A percentile compares a stretch with the other conserved stretches of the same genome.
These are phyloP conservation scores for Hephaestus fuliginosus DNA, from an alignment of 2,797 vertebrate species.

Conservation along the genomic window DNA sequence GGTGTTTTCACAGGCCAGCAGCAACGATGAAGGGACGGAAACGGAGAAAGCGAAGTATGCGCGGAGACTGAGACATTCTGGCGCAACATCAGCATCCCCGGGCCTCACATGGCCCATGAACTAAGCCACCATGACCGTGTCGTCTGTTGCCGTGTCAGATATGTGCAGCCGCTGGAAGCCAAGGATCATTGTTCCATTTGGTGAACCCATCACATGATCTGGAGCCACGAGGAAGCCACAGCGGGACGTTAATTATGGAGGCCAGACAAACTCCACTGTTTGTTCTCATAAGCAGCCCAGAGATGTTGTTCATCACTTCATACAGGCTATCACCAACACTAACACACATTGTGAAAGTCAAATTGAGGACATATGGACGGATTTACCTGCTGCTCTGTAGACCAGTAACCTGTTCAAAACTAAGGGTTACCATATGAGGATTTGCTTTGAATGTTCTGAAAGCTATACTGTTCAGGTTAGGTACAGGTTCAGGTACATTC, in stretches of 20 bases:
- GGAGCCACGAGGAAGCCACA: conserved; percentile 11
- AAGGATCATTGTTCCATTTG: not conserved
- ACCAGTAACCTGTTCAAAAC: not conserved
- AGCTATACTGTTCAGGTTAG: no score
- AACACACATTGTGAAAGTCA: not conserved
- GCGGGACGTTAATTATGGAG: conserved; percentile 6
- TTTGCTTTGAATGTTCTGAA: not conserved
- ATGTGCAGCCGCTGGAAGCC: not conserved
- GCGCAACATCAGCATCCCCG: not conserved
- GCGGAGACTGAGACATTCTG: not conserved
- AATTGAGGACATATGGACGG: not conserved
- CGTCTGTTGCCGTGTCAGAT: not conserved
- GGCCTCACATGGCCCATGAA: not conserved
- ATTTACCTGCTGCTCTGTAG: not conserved
- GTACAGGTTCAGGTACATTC: no score
- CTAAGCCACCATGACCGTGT: not conserved
- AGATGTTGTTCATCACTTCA: not conserved
- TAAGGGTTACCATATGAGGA: not conserved
- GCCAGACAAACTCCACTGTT: conserved; percentile 7
- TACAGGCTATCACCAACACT: not conserved
- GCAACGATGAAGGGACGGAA: conserved; percentile 5
- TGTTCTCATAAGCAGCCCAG: not conserved
- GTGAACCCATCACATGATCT: conserved; percentile 11
- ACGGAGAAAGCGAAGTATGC: not conserved
- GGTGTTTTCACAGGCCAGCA: conserved; percentile 42